Evolutionary conservation across 2,113 vertebrate species (phyloP).

Genomic region (Carassius carassius): DNA sequence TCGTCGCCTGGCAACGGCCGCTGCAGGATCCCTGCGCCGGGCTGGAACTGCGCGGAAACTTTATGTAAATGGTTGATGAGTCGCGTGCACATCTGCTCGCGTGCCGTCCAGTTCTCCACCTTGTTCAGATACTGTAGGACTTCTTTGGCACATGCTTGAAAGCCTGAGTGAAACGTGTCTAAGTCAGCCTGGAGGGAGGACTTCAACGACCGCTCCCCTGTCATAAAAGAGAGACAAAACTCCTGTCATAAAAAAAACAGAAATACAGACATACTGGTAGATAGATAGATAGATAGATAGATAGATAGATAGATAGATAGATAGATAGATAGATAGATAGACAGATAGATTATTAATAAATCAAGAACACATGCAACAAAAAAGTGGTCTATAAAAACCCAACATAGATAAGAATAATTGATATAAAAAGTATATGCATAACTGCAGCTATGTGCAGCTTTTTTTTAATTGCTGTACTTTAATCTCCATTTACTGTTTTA

Average conservation of each 20-base stretch:
- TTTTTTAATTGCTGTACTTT: not conserved
- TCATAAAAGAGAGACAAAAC: conserved; percentile 49
- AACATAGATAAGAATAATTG: not conserved
- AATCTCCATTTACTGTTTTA: not conserved
- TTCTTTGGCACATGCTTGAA: conserved; percentile 94
- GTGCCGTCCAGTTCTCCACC: conserved; percentile 88
- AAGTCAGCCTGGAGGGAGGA: conserved; percentile 85
- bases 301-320: not conserved
- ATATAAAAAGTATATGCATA: not conserved
- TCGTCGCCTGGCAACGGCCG: conserved; percentile 74
- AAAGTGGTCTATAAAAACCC: not conserved
- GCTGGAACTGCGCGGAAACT: conserved; percentile 83
- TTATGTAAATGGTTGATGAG: conserved; percentile 90
- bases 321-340: not conserved
- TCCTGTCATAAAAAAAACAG: not conserved
- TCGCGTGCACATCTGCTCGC: conserved; percentile 88
- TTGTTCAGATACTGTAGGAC: conserved; percentile 91
- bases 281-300: conserved; percentile 1
- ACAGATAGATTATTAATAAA: not conserved
- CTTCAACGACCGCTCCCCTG: conserved; percentile 87
- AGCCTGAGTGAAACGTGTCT: conserved; percentile 93
- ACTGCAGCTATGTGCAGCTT: not conserved
- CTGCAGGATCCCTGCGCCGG: conserved; percentile 73
- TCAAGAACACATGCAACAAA: not conserved
- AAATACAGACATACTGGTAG: no score